Conservation (phyloP, 1,140 invertebrate genomes). For the Chionoecetes opilio region DNA sequence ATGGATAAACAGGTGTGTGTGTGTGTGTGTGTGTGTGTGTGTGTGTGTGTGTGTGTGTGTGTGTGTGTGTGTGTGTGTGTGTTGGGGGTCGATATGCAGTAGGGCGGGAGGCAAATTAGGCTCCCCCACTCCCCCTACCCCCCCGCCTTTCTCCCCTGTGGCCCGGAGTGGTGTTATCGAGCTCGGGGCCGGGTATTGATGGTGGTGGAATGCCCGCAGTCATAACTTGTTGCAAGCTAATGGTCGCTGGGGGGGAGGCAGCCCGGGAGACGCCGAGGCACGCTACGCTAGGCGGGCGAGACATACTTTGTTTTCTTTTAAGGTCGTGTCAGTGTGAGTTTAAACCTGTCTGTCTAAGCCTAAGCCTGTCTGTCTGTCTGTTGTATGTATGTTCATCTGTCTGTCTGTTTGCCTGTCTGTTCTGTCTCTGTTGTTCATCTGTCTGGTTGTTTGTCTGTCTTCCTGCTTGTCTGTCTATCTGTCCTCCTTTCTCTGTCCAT, state of each 20-base stretch:
- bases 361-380: neutral
- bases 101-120: neutral
- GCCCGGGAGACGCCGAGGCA: neutral
- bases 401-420: neutral
- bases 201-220: neutral
- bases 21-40: too few relatives aligned
- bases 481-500: neutral
- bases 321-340: too few relatives aligned
- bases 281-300: too few relatives aligned
- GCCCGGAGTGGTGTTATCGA: neutral
- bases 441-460: neutral
- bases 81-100: neutral
- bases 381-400: neutral
- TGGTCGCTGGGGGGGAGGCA: neutral
- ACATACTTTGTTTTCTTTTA: too few relatives aligned
- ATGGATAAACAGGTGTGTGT: constrained; percentile 10
- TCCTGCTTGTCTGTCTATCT: too few relatives aligned
- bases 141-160: neutral
- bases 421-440: neutral
- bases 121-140: neutral
- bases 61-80: neutral
- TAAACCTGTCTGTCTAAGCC: neutral
- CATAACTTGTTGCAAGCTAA: constrained; percentile 11
- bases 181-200: neutral
- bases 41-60: too few relatives aligned